phyloP scores from a whole-genome alignment of 2,113 vertebrate species.

The Okapia johnstoni region DNA sequence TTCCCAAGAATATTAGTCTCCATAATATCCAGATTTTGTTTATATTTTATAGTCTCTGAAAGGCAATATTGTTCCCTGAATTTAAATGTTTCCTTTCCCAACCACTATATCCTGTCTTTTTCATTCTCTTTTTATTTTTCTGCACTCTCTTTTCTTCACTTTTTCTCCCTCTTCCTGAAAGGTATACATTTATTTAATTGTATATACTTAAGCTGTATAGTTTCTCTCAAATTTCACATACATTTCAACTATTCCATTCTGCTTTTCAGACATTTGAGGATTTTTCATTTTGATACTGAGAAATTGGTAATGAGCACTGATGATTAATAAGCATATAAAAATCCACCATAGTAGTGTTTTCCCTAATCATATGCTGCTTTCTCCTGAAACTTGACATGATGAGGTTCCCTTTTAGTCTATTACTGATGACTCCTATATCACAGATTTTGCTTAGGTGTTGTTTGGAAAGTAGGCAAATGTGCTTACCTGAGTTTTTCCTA shows the following conservation, averaged over 20 bases:
- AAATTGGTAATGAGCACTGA: neutral
- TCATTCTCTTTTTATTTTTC: neutral
- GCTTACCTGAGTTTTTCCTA: neutral
- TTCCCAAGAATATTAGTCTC: neutral
- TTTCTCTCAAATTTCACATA: neutral
- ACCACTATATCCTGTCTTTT: neutral
- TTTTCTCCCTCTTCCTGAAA: neutral
- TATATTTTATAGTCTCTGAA: neutral
- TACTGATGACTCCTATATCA: neutral
- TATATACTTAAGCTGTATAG: neutral
- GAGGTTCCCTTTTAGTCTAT: neutral
- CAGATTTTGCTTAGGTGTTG: neutral
- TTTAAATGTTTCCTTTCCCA: neutral
- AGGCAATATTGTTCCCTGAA: neutral
- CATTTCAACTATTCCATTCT: neutral
- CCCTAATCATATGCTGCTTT: neutral
- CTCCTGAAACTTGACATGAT: constrained; percentile 8
- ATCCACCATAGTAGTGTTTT: constrained; percentile 4
- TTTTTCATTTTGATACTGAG: neutral
- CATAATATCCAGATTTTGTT: neutral
- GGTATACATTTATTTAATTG: neutral
- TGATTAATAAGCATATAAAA: constrained; percentile 1
- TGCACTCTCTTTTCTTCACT: neutral
- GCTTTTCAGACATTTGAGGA: neutral
- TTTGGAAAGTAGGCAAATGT: neutral